phyloP scores from a whole-genome alignment of 2,888 invertebrate species.

The Oscheius sp. region DNA sequence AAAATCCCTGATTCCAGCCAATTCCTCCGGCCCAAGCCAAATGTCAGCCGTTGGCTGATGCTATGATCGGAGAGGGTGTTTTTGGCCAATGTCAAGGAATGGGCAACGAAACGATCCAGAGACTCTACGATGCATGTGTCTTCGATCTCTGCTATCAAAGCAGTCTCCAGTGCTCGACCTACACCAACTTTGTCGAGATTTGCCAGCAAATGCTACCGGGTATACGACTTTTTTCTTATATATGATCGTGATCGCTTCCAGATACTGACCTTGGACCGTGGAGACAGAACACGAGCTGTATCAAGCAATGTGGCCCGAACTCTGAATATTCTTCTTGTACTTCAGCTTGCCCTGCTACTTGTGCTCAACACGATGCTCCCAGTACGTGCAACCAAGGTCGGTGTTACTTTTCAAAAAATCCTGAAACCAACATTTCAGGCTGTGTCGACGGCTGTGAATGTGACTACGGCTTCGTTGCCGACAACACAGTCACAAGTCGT shows the following conservation, averaged over 20 bases:
- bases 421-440: slow-evolving; percentile 36
- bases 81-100: slow-evolving; percentile 57
- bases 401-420: not conserved
- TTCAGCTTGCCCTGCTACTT: slow-evolving; percentile 61
- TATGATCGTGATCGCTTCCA: slow-evolving; percentile 3
- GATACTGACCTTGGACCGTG: slow-evolving; percentile 36
- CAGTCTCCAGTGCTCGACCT: slow-evolving; percentile 41
- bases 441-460: slow-evolving; percentile 72
- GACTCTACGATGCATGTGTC: slow-evolving; percentile 57
- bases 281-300: slow-evolving; percentile 48
- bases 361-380: slow-evolving; percentile 44
- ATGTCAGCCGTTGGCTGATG: slow-evolving; percentile 51
- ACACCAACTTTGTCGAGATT: slow-evolving; percentile 46
- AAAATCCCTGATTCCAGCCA: not conserved
- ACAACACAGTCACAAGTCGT: slow-evolving; percentile 45
- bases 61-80: slow-evolving; percentile 49
- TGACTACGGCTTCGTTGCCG: slow-evolving; percentile 66
- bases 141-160: slow-evolving; percentile 58
- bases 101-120: slow-evolving; percentile 35
- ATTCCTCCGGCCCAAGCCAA: not conserved
- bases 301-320: slow-evolving; percentile 48
- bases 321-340: slow-evolving; percentile 51
- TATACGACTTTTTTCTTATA: not conserved
- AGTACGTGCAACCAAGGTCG: slow-evolving; percentile 31
- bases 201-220: slow-evolving; percentile 46